These are phyloP conservation scores for Mola mola DNA, from an alignment of 2,113 vertebrate genomes.

Conservation along the genomic window DNA sequence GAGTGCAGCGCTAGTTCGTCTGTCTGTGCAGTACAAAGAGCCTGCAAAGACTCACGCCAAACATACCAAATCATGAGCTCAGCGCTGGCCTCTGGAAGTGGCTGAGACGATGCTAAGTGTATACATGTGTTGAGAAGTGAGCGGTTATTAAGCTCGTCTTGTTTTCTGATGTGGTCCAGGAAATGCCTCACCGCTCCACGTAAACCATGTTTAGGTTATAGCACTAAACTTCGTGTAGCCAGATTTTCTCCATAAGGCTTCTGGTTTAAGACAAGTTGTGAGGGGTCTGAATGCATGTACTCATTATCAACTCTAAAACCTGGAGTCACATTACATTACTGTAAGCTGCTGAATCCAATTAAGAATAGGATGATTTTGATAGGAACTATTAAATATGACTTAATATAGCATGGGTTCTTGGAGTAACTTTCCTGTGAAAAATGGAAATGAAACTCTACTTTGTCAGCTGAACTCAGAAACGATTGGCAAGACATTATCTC, in stretches of 20 bases:
- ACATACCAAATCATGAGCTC: constrained; percentile 80
- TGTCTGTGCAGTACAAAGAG: constrained; percentile 58
- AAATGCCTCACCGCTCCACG: constrained; percentile 64
- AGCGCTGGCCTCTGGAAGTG: constrained; percentile 61
- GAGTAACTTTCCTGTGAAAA: constrained; percentile 12
- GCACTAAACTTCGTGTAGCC: constrained; percentile 69
- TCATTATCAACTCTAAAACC: too few species aligned
- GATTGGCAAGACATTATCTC: constrained; percentile 46
- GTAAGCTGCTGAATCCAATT: constrained; percentile 20
- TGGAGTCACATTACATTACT: constrained; percentile 40
- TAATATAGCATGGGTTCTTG: too few species aligned
- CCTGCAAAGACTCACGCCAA: constrained; percentile 71
- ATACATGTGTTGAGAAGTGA: constrained; percentile 70
- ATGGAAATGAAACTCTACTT: constrained; percentile 19
- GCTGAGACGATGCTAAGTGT: constrained; percentile 64
- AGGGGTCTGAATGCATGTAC: constrained; percentile 11
- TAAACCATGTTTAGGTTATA: constrained; percentile 65
- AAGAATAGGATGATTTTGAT: neutral
- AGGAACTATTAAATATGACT: too few species aligned
- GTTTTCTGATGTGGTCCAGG: constrained; percentile 73
- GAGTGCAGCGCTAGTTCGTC: constrained; percentile 37
- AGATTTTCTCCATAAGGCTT: constrained; percentile 38
- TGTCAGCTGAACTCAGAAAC: constrained; percentile 25
- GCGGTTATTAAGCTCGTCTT: constrained; percentile 67
- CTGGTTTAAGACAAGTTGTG: constrained; percentile 33